Evolutionary conservation across 1,140 invertebrate genomes (phyloP).

Genomic region (Tetramorium simillimum): DNA sequence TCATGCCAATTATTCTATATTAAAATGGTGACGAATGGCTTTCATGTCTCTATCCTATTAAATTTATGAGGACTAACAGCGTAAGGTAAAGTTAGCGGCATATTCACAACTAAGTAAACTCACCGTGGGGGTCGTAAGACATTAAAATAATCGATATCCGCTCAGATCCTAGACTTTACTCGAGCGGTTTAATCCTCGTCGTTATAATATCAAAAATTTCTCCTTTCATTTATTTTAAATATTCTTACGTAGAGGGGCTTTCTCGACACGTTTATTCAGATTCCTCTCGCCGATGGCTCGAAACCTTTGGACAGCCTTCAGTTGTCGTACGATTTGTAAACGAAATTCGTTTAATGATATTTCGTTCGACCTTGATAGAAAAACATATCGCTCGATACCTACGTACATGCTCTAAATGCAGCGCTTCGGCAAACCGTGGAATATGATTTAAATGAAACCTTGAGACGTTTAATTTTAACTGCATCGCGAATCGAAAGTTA

Average conservation of each 20-base stretch:
- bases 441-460: slow-evolving; percentile 62
- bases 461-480: slow-evolving; percentile 60
- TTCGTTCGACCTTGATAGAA: slow-evolving; percentile 51
- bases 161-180: slow-evolving; percentile 36
- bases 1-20: background rate
- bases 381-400: slow-evolving; percentile 43
- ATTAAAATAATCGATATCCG: slow-evolving; percentile 48
- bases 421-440: slow-evolving; percentile 27
- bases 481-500: slow-evolving; percentile 58
- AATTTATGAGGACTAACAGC: slow-evolving; percentile 44
- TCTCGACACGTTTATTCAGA: background rate
- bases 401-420: slow-evolving; percentile 29
- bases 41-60: slow-evolving; percentile 34
- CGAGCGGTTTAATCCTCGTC: slow-evolving; percentile 18
- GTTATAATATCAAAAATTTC: slow-evolving; percentile 34
- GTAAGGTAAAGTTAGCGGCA: slow-evolving; percentile 42
- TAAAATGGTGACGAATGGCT: slow-evolving; percentile 26
- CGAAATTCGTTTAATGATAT: slow-evolving; percentile 13
- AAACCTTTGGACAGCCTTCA: background rate
- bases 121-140: slow-evolving; percentile 18
- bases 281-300: background rate
- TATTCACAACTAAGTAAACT: slow-evolving; percentile 52
- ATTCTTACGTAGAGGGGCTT: background rate
- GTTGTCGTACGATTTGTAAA: background rate
- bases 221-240: slow-evolving; percentile 13